These are phyloP conservation scores for Neosilurus mollespiculum DNA, from an alignment of 2,797 vertebrate species.

Conservation along the genomic window DNA sequence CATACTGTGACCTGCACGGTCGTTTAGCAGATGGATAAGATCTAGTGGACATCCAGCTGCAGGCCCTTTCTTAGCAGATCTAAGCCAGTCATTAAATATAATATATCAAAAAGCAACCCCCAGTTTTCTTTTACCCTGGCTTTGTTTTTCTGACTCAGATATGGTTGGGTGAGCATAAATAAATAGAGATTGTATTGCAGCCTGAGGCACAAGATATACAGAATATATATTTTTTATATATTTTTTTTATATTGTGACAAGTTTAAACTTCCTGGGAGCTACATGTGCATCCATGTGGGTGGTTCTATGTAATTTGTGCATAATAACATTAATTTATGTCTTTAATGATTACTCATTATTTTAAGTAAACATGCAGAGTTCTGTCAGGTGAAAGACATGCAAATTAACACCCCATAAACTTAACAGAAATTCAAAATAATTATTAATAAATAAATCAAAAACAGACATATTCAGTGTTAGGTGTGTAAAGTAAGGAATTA, in stretches of 20 bases:
- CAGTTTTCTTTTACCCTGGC: constrained; percentile 50
- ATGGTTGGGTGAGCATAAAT: constrained; percentile 12
- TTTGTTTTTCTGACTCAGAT: constrained; percentile 42
- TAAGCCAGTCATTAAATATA: constrained; percentile 48
- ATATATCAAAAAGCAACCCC: constrained; percentile 50
- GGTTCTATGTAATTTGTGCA: not conserved
- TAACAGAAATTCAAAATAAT: not conserved
- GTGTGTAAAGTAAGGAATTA: not conserved
- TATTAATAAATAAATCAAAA: not conserved
- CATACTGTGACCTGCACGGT: constrained; percentile 47
- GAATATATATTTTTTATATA: too few species aligned
- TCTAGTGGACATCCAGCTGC: constrained; percentile 51
- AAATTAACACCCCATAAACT: not conserved
- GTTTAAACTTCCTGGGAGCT: not conserved
- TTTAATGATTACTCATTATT: not conserved
- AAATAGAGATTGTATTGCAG: constrained; percentile 49
- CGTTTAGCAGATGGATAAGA: constrained; percentile 45
- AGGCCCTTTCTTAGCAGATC: constrained; percentile 56
- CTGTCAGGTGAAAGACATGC: not conserved
- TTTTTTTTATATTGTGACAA: not conserved
- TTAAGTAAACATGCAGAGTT: not conserved
- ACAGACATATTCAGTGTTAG: not conserved
- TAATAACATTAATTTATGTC: not conserved
- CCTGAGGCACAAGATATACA: not conserved
- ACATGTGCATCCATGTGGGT: not conserved